These are phyloP conservation scores for Papilio glaucus DNA, from an alignment of 1,140 invertebrate genomes.

Conservation along the genomic window DNA sequence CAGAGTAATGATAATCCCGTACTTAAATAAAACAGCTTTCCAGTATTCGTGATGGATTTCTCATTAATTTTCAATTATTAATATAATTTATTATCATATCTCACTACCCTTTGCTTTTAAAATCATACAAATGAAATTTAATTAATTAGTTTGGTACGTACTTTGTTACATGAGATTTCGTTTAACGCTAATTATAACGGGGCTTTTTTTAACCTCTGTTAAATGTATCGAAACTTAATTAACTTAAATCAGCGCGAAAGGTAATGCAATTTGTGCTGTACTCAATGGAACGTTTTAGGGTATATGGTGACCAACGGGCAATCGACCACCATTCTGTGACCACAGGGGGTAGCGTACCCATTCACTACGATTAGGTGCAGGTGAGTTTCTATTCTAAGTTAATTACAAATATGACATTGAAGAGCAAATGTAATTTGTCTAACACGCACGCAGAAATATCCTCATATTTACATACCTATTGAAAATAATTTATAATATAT, in stretches of 20 bases:
- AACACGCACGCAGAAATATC: too few species aligned
- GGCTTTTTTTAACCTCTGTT: not conserved
- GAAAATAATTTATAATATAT: not conserved
- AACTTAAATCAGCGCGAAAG: not conserved
- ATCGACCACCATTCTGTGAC: too few species aligned
- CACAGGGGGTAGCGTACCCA: too few species aligned
- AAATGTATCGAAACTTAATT: not conserved
- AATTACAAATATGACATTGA: too few species aligned
- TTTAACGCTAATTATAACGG: constrained; percentile 7
- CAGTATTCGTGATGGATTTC: constrained; percentile 18
- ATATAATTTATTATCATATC: constrained; percentile 16
- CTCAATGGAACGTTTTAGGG: too few species aligned
- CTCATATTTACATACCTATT: too few species aligned
- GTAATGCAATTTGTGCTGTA: not conserved
- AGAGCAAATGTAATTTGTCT: too few species aligned
- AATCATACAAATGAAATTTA: constrained; percentile 24
- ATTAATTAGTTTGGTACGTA: constrained; percentile 27
- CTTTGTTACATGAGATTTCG: constrained; percentile 25
- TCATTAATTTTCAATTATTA: constrained; percentile 18
- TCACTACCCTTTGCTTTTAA: constrained; percentile 14
- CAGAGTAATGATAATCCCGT: constrained; percentile 8
- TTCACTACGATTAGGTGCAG: too few species aligned
- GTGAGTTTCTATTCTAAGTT: too few species aligned
- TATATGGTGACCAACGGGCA: too few species aligned
- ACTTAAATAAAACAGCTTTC: constrained; percentile 27